Base-by-base conservation (phyloP, 2,113 vertebrate species). In the Pao palembangensis region DNA sequence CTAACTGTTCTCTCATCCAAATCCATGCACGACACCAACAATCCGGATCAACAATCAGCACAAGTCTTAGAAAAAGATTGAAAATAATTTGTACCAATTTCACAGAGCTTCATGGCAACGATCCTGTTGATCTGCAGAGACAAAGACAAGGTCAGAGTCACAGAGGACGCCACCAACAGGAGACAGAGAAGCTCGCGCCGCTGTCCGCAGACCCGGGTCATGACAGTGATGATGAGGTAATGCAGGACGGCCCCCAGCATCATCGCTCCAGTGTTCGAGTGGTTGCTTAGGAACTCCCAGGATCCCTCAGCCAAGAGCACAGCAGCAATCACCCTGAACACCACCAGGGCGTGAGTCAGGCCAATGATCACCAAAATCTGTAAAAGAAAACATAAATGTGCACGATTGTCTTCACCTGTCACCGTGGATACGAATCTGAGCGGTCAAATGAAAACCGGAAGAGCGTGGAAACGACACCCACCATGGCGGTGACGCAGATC, bases 301-400 rank as follows among this genome's bases (percentile, higher is more conserved):
- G 42, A 0, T 5, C 83, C 85, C 34, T 89, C 77, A 17, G 76
- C 84, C 58, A 98, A 76, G 34, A 89, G 4, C 0, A 91, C 92
- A 0, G 85, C 84, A 0, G 88, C 83, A 5, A 96, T 28, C 28
- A 94, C 92, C 0, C 96, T 91, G 86, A 91, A 94, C 46, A 99
- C 85, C 77, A 99, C 94, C 28, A 98, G 86, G 0, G 76, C 81
- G 0, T 94, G 93, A 1, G 96, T 90, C 20, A 97, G 85, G 61
- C 94, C 94, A 0, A 98, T 94, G 72, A 96, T 88, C 76, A 96
- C 23, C 53, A 83, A 56, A 41, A 99, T 91, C 96, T 99, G 87
- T 31, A 11, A n/a, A 19, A 47, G 75, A 16, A 69, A 64, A 84
- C n/a, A 68, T 31, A 66, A 47, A 58, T 1, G 28, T 3, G 14